These are phyloP conservation scores for Archips xylosteana DNA, from an alignment of 2,888 invertebrate species.

Conservation along the genomic window DNA sequence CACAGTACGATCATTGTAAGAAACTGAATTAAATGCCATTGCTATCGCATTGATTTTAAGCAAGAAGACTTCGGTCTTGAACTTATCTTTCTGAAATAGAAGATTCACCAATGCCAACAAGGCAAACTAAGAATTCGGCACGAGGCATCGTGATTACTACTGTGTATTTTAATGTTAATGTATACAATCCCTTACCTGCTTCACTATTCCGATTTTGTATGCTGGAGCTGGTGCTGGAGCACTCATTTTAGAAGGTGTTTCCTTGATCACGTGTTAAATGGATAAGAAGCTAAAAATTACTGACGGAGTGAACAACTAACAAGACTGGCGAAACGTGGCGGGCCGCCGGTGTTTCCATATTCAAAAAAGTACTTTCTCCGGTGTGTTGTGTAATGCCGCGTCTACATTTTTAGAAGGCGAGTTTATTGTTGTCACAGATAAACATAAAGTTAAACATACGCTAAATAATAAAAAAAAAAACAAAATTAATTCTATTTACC, in stretches of 20 bases:
- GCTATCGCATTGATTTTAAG: conserved; percentile 4
- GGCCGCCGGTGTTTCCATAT: conserved; percentile 68
- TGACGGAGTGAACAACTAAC: conserved; percentile 67
- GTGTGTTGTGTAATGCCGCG: conserved; percentile 42
- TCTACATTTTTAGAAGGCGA: conserved; percentile 18
- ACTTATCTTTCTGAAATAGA: conserved; percentile 15
- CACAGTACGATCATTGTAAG: conserved; percentile 1
- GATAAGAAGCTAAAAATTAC: conserved; percentile 64
- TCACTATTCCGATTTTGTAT: conserved; percentile 78
- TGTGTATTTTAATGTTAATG: conserved; percentile 49
- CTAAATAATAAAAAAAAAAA: neutral
- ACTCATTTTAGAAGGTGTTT: conserved; percentile 71
- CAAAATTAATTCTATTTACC: neutral
- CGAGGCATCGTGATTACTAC: conserved; percentile 64
- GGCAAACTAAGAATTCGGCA: conserved; percentile 72
- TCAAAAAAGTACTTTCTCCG: conserved; percentile 51
- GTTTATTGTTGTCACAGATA: conserved; percentile 25
- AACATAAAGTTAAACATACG: neutral
- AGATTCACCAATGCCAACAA: conserved; percentile 73
- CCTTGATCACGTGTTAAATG: conserved; percentile 58
- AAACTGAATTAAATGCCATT: conserved; percentile 18
- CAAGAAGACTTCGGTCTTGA: conserved; percentile 1
- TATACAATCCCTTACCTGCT: conserved; percentile 75
- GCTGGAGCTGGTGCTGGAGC: conserved; percentile 71
- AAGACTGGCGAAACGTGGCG: conserved; percentile 82